Evolutionary conservation across 2,113 vertebrate species (phyloP).

Genomic region (Rousettus leschenaultii): DNA sequence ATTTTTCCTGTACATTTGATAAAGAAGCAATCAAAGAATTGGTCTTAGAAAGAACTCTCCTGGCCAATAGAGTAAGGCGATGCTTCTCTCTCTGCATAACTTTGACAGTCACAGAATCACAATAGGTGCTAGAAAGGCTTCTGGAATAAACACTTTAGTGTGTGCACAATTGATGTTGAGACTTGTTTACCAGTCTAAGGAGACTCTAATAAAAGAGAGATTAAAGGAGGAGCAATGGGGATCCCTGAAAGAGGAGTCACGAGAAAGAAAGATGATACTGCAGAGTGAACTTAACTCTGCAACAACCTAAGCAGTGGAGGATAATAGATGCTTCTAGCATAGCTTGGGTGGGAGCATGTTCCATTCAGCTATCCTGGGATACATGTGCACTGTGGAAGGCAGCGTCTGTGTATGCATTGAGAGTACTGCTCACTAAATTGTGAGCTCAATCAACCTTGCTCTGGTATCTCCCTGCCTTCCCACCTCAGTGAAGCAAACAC

Average conservation of each 20-base stretch:
- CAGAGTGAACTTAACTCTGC: not conserved
- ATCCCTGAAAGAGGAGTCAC: not conserved
- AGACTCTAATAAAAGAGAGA: not conserved
- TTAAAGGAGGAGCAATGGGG: not conserved
- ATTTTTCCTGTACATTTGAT: not conserved
- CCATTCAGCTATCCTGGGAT: not conserved
- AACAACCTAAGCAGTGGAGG: not conserved
- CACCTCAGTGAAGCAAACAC: not conserved
- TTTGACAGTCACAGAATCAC: not conserved
- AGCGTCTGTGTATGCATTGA: not conserved
- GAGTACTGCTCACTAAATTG: not conserved
- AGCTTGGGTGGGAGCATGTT: not conserved
- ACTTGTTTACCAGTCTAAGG: not conserved
- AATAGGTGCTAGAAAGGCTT: not conserved
- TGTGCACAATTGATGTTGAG: not conserved
- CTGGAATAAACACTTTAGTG: not conserved
- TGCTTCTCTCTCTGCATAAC: rapidly evolving
- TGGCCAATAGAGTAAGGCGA: not conserved
- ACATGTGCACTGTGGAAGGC: rapidly evolving
- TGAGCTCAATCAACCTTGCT: not conserved
- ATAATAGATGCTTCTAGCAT: not conserved
- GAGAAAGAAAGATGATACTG: not conserved
- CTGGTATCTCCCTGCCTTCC: not conserved
- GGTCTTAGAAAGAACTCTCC: not conserved
- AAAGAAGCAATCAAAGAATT: not conserved